Evolutionary conservation across 2,113 vertebrate species (phyloP).

Genomic region (Gymnobelideus leadbeateri): DNA sequence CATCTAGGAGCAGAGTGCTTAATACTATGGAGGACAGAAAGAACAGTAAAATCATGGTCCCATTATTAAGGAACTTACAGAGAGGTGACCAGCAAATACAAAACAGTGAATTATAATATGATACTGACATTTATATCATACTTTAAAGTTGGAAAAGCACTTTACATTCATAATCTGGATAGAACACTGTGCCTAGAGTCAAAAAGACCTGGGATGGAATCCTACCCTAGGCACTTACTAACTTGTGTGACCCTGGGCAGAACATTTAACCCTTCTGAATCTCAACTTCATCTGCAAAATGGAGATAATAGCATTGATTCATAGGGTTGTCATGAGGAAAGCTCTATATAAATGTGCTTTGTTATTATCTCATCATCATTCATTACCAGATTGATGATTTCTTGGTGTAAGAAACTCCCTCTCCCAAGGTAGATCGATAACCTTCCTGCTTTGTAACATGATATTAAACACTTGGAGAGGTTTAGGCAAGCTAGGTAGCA

Average conservation of each 20-base stretch:
- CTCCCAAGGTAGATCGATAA: neutral
- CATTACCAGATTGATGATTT: neutral
- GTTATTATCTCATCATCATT: no score
- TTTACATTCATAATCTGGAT: neutral
- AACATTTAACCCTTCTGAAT: no score
- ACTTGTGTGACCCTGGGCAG: neutral
- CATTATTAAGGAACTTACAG: neutral
- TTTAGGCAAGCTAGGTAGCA: neutral
- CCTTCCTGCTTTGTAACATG: neutral
- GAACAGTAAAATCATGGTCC: neutral
- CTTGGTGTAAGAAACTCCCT: neutral
- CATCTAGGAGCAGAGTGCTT: no score
- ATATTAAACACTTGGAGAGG: neutral
- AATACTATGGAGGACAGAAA: neutral
- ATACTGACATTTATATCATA: neutral
- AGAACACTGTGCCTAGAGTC: neutral
- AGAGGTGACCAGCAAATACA: neutral
- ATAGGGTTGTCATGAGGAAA: no score
- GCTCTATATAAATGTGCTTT: no score
- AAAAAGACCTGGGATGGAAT: neutral
- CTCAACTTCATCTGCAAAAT: no score
- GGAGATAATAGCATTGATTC: no score
- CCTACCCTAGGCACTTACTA: neutral
- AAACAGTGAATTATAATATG: neutral
- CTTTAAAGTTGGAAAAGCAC: neutral